Percentiles rank a stretch among this genome's conserved stretches.
Conservation (phyloP, 2,888 invertebrate genomes). For the Macaria liturata region DNA sequence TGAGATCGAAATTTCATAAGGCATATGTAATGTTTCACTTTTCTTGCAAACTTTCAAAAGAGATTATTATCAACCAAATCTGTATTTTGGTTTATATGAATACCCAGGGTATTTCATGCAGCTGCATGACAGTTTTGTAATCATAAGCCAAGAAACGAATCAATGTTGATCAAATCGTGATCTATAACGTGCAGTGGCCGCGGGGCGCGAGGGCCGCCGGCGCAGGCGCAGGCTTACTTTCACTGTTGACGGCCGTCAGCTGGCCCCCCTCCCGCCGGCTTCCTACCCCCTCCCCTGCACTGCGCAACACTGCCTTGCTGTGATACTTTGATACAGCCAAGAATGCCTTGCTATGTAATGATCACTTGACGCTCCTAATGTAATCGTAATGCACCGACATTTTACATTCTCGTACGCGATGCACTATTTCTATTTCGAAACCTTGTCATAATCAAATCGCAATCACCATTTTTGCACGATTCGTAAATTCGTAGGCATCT, state of each 20-base stretch:
- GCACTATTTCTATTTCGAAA: not conserved
- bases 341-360: conserved; percentile 34
- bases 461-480: conserved; percentile 2
- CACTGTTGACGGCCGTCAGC: conserved; percentile 80
- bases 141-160: conserved; percentile 10
- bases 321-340: conserved; percentile 46
- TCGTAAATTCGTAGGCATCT: not conserved
- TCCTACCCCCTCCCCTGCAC: conserved; percentile 41
- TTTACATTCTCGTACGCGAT: conserved; percentile 14
- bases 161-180: conserved; percentile 45
- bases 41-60: too few species aligned
- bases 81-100: too few species aligned
- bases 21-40: too few species aligned
- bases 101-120: too few species aligned
- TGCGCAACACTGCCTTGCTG: conserved; percentile 70
- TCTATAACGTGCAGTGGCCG: conserved; percentile 46
- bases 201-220: conserved; percentile 51
- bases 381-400: conserved; percentile 23
- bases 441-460: conserved; percentile 1
- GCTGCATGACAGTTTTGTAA: too few species aligned
- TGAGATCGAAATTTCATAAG: too few species aligned
- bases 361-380: conserved; percentile 22
- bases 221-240: conserved; percentile 69
- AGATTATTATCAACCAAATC: too few species aligned
- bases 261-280: conserved; percentile 46